Base-by-base conservation (phyloP, 1,140 invertebrate genomes). In the Trigoniulus corallinus region DNA sequence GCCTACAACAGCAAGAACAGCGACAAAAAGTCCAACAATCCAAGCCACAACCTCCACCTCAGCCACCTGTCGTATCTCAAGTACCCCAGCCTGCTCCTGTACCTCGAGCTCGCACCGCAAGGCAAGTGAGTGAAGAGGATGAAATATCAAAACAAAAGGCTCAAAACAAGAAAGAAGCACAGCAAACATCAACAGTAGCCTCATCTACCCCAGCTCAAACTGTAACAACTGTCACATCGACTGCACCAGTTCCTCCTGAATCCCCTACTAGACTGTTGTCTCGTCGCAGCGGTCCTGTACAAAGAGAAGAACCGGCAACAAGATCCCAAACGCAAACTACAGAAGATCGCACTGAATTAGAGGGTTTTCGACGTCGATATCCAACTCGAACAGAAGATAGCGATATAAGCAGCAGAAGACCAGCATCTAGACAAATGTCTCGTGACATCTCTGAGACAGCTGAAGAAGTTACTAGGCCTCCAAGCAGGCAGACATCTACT, bases 111-210 rank as follows among this genome's bases (percentile, higher is more conserved):
- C 53, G 53, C 45, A 54, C 59, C 2, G 70, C 74, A 34, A 72
- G 82, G 52, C 83, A 88, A 66, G 70, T 81, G 18, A 85, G 82
- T 62, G 85, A 88, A 67, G 86, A 91, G 60, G 87, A 92, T 64
- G 88, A 92, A 65, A 87, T 91, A 55, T 73, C 82, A 7, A 80
- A 81, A 59, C 84, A 89, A 55, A 92, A 92, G 67, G 81, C 84
- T 61, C 80, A 84, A 64, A 89, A 88, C 59, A 89, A 91, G 68
- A 65, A 60, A 21, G 60, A 61, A 21, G 65, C 60, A 20, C 59
- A 61, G 20, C 60, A 58, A 53, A 57, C 61, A 26, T 78, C 72
- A 39, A 72, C 77, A 10, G 72, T 66, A 4, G 62, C 76, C 15
- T 66, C 75, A 18, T 73, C 75, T 1, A 57, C 68, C 20, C 59